These are phyloP conservation scores for Melanaphis sacchari DNA, from an alignment of 1,140 invertebrate species.

Conservation along the genomic window DNA sequence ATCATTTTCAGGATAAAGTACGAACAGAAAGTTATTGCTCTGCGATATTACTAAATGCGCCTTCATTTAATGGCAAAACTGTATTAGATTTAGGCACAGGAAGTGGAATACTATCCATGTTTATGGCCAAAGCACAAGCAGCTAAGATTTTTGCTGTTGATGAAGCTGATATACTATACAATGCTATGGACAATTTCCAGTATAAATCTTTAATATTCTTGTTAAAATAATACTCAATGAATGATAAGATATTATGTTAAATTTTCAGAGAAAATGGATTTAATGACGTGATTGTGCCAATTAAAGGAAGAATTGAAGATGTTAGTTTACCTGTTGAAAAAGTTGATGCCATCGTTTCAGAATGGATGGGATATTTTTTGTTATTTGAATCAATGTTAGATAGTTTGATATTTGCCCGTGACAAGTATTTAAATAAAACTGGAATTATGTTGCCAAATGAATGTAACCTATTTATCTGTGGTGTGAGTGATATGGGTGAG, in stretches of 20 bases:
- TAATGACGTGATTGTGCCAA: slow-evolving; percentile 76
- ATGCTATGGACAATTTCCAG: slow-evolving; percentile 85
- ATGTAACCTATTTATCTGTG: slow-evolving; percentile 87
- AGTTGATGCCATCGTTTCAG: slow-evolving; percentile 96
- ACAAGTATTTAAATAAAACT: slow-evolving; percentile 84
- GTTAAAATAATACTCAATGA: background rate
- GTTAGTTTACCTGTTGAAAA: slow-evolving; percentile 79
- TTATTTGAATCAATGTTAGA: slow-evolving; percentile 98
- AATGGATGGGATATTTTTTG: slow-evolving; percentile 99
- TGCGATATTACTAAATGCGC: slow-evolving; percentile 86
- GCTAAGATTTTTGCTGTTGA: slow-evolving; percentile 92
- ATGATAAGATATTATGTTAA: background rate
- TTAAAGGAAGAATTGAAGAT: slow-evolving; percentile 90
- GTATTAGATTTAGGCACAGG: slow-evolving; percentile 97
- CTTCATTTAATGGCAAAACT: slow-evolving; percentile 75
- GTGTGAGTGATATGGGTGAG: slow-evolving; percentile 85
- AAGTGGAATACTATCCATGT: slow-evolving; percentile 95
- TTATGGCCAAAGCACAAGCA: slow-evolving; percentile 93
- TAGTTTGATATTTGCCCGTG: slow-evolving; percentile 86
- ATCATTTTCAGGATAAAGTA: slow-evolving; percentile 76
- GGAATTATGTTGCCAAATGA: slow-evolving; percentile 88
- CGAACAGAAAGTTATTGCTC: slow-evolving; percentile 92
- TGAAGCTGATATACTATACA: slow-evolving; percentile 86
- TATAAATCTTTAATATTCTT: slow-evolving; percentile 67
- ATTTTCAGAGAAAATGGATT: slow-evolving; percentile 74